Evolutionary conservation across 2,113 vertebrate species (phyloP), one percentile per base, ranked within the genome.

Genomic region (Zonotrichia leucophrys): DNA sequence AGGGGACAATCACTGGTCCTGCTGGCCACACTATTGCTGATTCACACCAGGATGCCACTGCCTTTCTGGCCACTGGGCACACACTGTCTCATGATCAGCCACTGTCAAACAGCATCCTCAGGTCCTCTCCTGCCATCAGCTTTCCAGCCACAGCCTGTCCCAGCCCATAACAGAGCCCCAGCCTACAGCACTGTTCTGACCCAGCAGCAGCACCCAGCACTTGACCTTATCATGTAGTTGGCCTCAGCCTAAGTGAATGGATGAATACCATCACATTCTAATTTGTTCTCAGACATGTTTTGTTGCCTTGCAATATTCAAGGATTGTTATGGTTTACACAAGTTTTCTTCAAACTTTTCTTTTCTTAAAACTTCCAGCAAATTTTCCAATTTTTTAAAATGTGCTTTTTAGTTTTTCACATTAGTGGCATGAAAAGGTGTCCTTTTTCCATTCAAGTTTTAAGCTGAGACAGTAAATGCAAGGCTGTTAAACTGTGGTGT

Each of bases 181-280:
- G 37, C 11, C 9, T 25, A 10, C 14, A 21, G 11, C 52, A 15
- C 19, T 66, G 13, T 10, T 22, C 31, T 44, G 53, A 44, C 21
- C 10, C 21, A 35, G 25, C 6, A 16, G 22, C 25, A 17, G 35
- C 30, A 31, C 10, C 9, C 44, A 49, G 20, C 10, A 31, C 31
- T 6, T 11, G 4, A 16, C 21, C 13, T 31, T 25, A 8, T 35
- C 21, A 17, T 21, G 7, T 19, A 14, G 17, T 0, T 35, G 25
- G 11, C 16, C 44, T 27, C 37, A 60, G 18, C 7, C 11, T 18
- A 33, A 44, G 9, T 52, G 37, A 33, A 37, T 44, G 33, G 12
- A 60, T 52, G 12, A 50, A 42, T 47, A 13, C 37, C 59, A 37
- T 30, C 28, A 63, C 10, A 35, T 63, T 60, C 30, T 39, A 10